These are phyloP conservation scores for Lepisosteus oculatus DNA, from an alignment of 2,113 vertebrate genomes.

Conservation along the genomic window DNA sequence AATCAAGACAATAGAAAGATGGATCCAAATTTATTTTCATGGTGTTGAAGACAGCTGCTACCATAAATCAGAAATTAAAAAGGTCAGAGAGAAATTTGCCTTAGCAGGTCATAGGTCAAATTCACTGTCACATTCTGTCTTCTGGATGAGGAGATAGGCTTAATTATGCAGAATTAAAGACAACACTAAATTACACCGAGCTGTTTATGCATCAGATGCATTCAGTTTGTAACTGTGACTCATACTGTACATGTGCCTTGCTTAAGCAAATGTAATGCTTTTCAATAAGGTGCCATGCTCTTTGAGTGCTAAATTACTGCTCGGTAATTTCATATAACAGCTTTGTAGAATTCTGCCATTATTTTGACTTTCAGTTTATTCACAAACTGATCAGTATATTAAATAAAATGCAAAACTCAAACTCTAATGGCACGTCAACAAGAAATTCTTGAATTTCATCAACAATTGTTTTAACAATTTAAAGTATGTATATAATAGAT, in stretches of 20 bases:
- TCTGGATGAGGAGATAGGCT: background rate
- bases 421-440: too few relatives aligned
- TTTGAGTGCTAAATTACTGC: background rate
- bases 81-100: constrained; percentile 26
- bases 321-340: background rate
- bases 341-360: background rate
- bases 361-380: too few relatives aligned
- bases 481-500: too few relatives aligned
- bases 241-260: background rate
- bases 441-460: too few relatives aligned
- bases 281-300: background rate
- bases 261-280: background rate
- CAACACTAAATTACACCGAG: background rate
- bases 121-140: background rate
- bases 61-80: constrained; percentile 39
- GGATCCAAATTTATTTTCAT: constrained; percentile 30
- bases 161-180: background rate
- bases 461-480: too few relatives aligned
- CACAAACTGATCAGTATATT: too few relatives aligned
- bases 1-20: constrained; percentile 31
- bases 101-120: constrained; percentile 35
- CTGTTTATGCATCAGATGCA: background rate
- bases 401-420: too few relatives aligned
- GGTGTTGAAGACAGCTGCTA: constrained; percentile 25
- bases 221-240: background rate